Percentiles rank a stretch among this genome's conserved stretches.
Conservation (phyloP, 1,140 invertebrate genomes). For the Orussus abietinus region DNA sequence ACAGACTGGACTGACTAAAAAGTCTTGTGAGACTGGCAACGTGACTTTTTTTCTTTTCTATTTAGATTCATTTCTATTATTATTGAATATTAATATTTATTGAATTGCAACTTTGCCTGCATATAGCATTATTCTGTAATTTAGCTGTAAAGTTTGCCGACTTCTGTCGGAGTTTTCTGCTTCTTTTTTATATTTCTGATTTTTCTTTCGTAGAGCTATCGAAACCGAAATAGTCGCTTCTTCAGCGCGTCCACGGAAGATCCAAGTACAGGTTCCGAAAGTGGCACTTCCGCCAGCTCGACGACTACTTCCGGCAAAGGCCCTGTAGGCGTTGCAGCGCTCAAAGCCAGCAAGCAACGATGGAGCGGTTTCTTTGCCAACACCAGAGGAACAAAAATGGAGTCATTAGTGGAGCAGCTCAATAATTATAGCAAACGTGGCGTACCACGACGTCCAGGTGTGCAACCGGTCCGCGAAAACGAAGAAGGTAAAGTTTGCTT, state of each 20-base stretch:
- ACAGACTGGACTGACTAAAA: too few species aligned
- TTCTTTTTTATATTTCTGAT: too few species aligned
- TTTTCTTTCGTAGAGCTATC: constrained; percentile 48
- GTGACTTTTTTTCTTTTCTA: too few species aligned
- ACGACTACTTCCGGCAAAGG: constrained; percentile 35
- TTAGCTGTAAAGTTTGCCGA: too few species aligned
- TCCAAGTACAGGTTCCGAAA: constrained; percentile 47
- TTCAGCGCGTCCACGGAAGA: constrained; percentile 65
- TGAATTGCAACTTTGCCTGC: too few species aligned
- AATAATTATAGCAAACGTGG: constrained; percentile 67
- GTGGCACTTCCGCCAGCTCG: constrained; percentile 27
- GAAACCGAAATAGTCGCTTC: constrained; percentile 55
- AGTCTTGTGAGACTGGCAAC: too few species aligned
- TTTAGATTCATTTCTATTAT: too few species aligned
- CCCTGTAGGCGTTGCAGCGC: constrained; percentile 32
- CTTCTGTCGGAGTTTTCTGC: too few species aligned
- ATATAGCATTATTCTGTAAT: background rate
- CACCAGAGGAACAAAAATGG: constrained; percentile 63
- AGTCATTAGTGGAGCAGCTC: constrained; percentile 61
- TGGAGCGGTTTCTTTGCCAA: constrained; percentile 67
- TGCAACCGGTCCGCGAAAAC: constrained; percentile 39
- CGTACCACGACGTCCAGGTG: constrained; percentile 55
- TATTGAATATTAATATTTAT: too few species aligned
- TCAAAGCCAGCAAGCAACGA: constrained; percentile 58
- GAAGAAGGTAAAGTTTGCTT: constrained; percentile 56